Base-by-base conservation (phyloP, 2,888 invertebrate species). In the Asteroscopus sphinx region DNA sequence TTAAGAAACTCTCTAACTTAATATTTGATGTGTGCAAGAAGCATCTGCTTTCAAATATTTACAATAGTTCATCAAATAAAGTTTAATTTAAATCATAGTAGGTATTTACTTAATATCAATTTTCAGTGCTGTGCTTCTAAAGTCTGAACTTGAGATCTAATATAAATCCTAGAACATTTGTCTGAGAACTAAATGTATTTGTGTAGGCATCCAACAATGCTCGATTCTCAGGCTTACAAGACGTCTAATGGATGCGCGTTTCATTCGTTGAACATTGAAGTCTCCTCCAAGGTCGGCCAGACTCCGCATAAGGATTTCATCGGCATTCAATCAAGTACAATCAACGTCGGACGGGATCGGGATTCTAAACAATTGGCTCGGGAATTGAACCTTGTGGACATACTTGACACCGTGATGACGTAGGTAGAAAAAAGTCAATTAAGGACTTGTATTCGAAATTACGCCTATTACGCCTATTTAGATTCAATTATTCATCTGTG, bases 271-370 rank as follows among this genome's bases (percentile, higher is more conserved):
- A 65, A 67, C 63, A 62, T 61, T 41, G 60, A 69, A 73, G 66
- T 67, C 60, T 64, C 45, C 49, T 51, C 65, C 87, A 91, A 92
- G 91, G 92, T 74, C 74, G 69, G 63, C 79, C 47, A 77, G 79
- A 75, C 78, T 78, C 88, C 83, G 63, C 70, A 83, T 82, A 88
- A 82, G 91, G 90, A 82, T 21, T 39, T 46, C 67, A 63, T 60
- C 75, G 81, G 75, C 79, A 91, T 89, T 89, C 85, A 86, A 89
- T 88, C 82, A 72, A 87, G 40, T 87, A 89, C 88, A 67, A 58
- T 61, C 54, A 59, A 68, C 68, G 66, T 59, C 68, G 61, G 25
- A 54, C 45, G 21, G 60, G 64, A 63, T 45, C 54, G 41, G 66
- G 66, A 67, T 68, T 67, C 62, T 37, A 67, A 68, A 70, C 64